These are phyloP conservation scores for Nothura maculosa DNA, from an alignment of 2,797 vertebrate genomes.

Conservation along the genomic window DNA sequence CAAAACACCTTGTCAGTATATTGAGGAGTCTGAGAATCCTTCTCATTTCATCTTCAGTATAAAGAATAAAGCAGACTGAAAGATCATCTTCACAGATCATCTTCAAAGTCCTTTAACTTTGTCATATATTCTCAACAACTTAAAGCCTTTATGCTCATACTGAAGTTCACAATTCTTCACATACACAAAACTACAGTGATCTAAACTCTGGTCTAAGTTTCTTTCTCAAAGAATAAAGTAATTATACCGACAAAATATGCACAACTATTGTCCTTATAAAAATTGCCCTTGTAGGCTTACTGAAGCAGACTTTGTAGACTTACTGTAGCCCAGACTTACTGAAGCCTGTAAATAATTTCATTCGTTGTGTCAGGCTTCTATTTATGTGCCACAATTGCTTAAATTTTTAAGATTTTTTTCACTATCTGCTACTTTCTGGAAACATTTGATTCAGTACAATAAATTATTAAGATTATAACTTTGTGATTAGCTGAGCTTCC, in stretches of 20 bases:
- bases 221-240: not conserved
- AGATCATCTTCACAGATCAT: not conserved
- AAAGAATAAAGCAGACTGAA: not conserved
- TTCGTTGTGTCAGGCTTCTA: not conserved
- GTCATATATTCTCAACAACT: not conserved
- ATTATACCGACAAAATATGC: not conserved
- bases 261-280: not conserved
- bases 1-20: not conserved
- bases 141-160: not conserved
- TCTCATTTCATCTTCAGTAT: not conserved
- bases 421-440: not conserved
- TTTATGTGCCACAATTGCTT: not conserved
- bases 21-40: not conserved
- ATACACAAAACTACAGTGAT: not conserved
- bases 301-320: not conserved
- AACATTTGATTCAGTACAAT: not conserved
- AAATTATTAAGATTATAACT: constrained; percentile 26
- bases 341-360: not conserved
- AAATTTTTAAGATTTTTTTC: constrained; percentile 22
- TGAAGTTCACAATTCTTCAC: not conserved
- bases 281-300: not conserved
- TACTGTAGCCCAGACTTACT: not conserved
- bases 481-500: not conserved
- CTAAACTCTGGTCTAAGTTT: not conserved
- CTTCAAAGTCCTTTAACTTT: not conserved